Percentiles rank a stretch among this genome's conserved stretches.
Evolutionary conservation across 1,140 invertebrate species (phyloP).

Genomic region (Ooceraea biroi): DNA sequence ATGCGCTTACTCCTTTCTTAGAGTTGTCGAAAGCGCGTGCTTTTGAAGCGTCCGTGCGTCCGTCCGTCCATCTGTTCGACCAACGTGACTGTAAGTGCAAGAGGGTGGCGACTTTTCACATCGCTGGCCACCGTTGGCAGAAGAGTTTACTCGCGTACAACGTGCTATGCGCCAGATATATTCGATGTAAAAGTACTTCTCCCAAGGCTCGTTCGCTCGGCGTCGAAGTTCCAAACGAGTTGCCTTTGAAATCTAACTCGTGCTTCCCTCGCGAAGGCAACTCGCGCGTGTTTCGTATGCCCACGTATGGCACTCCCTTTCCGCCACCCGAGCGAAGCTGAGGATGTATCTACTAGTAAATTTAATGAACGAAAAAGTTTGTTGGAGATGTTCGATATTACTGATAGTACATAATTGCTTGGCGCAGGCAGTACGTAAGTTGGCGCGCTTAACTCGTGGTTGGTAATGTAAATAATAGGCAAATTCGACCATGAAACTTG

Average conservation of each 20-base stretch:
- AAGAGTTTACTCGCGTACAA: constrained; percentile 41
- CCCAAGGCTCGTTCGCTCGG: constrained; percentile 57
- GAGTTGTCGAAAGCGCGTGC: constrained; percentile 58
- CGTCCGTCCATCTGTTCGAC: too few relatives aligned
- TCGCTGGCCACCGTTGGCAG: constrained; percentile 18
- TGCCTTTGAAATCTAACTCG: constrained; percentile 61
- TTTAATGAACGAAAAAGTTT: constrained; percentile 52
- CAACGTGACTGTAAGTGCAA: not conserved
- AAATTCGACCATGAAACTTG: too few relatives aligned
- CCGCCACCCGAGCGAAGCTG: not conserved
- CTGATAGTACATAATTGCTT: too few relatives aligned
- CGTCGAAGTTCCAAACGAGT: constrained; percentile 60
- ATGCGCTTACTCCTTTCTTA: constrained; percentile 37
- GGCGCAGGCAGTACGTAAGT: constrained; percentile 13
- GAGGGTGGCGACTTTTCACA: constrained; percentile 43
- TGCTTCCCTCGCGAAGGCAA: constrained; percentile 29
- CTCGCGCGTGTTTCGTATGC: constrained; percentile 24
- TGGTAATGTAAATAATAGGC: too few relatives aligned
- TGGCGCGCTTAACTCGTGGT: not conserved
- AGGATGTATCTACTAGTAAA: constrained; percentile 4
- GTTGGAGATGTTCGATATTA: constrained; percentile 17
- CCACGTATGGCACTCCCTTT: not conserved
- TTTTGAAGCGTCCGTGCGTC: constrained; percentile 38
- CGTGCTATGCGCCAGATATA: constrained; percentile 52
- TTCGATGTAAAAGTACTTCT: constrained; percentile 61